phyloP scores from a whole-genome alignment of 1,140 invertebrate genomes.

The Xylocopa sonorina region DNA sequence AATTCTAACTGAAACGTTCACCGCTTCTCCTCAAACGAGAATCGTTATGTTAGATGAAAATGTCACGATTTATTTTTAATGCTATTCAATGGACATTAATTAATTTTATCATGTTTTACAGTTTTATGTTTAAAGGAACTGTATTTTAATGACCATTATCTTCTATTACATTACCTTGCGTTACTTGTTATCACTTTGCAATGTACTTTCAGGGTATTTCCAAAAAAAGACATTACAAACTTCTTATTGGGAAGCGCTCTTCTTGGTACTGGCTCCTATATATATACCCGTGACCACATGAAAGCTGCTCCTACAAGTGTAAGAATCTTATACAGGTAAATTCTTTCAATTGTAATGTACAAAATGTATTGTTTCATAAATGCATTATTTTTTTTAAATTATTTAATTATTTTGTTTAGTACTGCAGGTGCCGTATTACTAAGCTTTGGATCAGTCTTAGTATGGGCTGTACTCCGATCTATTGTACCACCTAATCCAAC shows the following conservation, averaged over 20 bases:
- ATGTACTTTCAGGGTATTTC: conserved; percentile 79
- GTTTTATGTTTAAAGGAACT: not conserved
- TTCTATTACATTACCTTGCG: conserved; percentile 1
- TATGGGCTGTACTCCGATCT: conserved; percentile 87
- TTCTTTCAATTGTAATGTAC: not conserved
- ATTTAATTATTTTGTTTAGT: conserved; percentile 72
- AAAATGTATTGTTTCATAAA: too few relatives aligned
- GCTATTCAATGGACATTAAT: not conserved
- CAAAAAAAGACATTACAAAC: conserved; percentile 84
- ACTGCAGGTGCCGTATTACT: conserved; percentile 86
- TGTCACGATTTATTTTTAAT: not conserved
- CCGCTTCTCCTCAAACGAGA: not conserved
- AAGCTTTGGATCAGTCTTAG: conserved; percentile 88
- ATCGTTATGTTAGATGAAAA: not conserved
- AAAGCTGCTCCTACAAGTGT: conserved; percentile 75
- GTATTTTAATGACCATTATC: not conserved
- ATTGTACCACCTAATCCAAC: conserved; percentile 85
- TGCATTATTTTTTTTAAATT: not conserved
- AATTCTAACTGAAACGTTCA: not conserved
- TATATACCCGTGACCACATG: conserved; percentile 85
- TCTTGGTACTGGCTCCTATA: conserved; percentile 84
- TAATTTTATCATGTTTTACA: not conserved
- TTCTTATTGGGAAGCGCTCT: conserved; percentile 83
- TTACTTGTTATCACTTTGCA: not conserved
- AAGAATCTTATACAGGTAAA: conserved; percentile 83